Conservation (phyloP, 2,888 invertebrate genomes). For the Mellilla xanthometata region DNA sequence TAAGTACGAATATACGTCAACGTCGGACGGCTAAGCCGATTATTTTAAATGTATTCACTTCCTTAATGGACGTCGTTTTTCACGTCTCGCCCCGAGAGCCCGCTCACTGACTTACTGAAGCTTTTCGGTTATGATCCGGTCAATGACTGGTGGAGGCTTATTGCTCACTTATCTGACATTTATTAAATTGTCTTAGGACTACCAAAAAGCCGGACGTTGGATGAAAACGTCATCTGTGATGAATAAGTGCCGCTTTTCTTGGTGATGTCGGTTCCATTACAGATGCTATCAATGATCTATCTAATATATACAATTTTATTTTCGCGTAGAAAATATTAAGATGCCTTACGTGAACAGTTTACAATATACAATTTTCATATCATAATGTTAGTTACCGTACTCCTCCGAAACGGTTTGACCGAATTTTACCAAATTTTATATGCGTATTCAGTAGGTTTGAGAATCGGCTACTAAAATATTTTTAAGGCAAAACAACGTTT, state of each 20-base stretch:
- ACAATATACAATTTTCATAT: no score
- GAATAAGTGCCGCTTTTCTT: slow-evolving; percentile 39
- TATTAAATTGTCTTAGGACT: slow-evolving; percentile 62
- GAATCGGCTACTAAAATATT: no score
- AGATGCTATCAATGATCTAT: no score
- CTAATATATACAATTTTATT: no score
- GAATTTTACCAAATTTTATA: no score
- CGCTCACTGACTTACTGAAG: slow-evolving; percentile 73
- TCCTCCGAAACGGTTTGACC: no score
- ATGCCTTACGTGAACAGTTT: no score
- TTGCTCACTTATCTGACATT: slow-evolving; percentile 63
- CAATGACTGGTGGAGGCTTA: slow-evolving; percentile 74
- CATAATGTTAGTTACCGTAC: no score
- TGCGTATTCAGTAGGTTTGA: no score
- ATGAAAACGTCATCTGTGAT: slow-evolving; percentile 43
- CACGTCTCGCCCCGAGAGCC: slow-evolving; percentile 64
- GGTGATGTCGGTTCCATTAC: slow-evolving; percentile 27
- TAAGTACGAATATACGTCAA: slow-evolving; percentile 83
- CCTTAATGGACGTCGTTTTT: slow-evolving; percentile 82
- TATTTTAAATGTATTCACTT: slow-evolving; percentile 83
- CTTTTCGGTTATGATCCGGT: slow-evolving; percentile 81
- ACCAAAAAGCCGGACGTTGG: slow-evolving; percentile 38
- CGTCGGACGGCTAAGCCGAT: slow-evolving; percentile 82
- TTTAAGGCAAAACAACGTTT: no score
- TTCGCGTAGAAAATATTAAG: no score